Evolutionary conservation across 2,888 invertebrate genomes (phyloP).

Genomic region (Drosophila emarginata): DNA sequence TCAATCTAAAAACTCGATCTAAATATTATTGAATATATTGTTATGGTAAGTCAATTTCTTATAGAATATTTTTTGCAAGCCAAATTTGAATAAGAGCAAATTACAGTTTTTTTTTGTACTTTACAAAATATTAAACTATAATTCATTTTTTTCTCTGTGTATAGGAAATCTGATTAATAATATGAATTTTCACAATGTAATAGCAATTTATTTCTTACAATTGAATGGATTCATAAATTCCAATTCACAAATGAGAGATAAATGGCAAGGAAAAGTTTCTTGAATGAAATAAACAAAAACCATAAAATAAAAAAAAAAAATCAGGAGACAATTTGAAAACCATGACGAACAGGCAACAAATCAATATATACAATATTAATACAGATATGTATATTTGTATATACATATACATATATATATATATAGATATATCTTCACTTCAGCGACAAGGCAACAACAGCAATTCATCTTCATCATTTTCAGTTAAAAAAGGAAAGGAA

Average conservation of each 20-base stretch:
- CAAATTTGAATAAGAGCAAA: no score
- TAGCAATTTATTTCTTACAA: conserved; percentile 66
- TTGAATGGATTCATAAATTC: conserved; percentile 58
- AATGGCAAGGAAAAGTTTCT: conserved; percentile 54
- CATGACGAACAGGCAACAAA: conserved; percentile 51
- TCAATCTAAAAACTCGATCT: no score
- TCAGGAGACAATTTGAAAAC: not conserved
- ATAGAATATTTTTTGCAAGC: no score
- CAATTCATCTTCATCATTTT: conserved; percentile 74
- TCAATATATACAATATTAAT: conserved; percentile 55
- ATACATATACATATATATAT: conserved; percentile 31
- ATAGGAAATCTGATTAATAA: conserved; percentile 34
- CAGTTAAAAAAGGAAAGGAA: not conserved
- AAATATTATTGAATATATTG: no score
- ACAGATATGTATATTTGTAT: conserved; percentile 46
- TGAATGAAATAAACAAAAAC: conserved; percentile 33
- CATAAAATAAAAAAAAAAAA: not conserved
- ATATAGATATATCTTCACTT: conserved; percentile 25
- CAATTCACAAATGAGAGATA: conserved; percentile 52
- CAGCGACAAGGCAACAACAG: conserved; percentile 35
- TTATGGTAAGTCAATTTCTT: no score
- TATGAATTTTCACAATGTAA: conserved; percentile 33
- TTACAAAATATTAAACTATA: not conserved
- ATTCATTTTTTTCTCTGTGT: not conserved
- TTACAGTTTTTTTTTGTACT: no score